A percentile compares a stretch with the other conserved stretches of the same genome.
Conservation (phyloP, 2,797 vertebrate species). For the Enteromius fasciolatus region DNA sequence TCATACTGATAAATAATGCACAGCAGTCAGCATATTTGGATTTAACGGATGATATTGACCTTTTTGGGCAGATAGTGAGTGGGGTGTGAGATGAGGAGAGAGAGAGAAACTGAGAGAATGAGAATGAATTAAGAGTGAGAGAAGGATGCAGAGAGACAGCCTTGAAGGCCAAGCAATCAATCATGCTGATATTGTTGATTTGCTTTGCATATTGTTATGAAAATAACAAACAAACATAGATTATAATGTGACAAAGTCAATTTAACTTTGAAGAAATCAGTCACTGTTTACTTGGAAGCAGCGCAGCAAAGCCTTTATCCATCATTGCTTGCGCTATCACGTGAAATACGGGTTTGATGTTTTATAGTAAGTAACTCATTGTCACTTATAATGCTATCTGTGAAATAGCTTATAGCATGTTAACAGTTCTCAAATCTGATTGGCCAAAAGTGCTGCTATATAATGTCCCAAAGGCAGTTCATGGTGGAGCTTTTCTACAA, state of each 20-base stretch:
- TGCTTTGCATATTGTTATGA: constrained; percentile 54
- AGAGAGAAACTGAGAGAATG: constrained; percentile 30
- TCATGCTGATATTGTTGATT: constrained; percentile 53
- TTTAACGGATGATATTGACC: constrained; percentile 81
- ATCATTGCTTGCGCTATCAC: background rate
- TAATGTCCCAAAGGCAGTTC: background rate
- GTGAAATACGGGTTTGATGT: background rate
- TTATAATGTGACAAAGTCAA: constrained; percentile 47
- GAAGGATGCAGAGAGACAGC: constrained; percentile 32
- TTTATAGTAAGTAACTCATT: background rate
- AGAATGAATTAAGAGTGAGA: constrained; percentile 28
- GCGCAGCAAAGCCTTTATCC: background rate
- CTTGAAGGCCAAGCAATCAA: constrained; percentile 51
- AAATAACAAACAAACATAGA: constrained; percentile 47
- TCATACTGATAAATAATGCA: constrained; percentile 76
- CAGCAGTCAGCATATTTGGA: constrained; percentile 77
- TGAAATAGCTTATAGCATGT: background rate
- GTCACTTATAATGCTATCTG: background rate
- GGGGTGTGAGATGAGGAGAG: constrained; percentile 40
- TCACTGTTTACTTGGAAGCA: background rate
- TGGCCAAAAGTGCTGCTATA: background rate
- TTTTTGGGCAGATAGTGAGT: constrained; percentile 65
- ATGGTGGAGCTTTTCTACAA: background rate
- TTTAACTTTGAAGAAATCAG: constrained; percentile 39
- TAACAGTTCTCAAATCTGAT: background rate